A percentile compares a stretch with the other conserved stretches of the same genome.
phyloP scores from a whole-genome alignment of 1,140 invertebrate genomes.

The Eriocheir sinensis region DNA sequence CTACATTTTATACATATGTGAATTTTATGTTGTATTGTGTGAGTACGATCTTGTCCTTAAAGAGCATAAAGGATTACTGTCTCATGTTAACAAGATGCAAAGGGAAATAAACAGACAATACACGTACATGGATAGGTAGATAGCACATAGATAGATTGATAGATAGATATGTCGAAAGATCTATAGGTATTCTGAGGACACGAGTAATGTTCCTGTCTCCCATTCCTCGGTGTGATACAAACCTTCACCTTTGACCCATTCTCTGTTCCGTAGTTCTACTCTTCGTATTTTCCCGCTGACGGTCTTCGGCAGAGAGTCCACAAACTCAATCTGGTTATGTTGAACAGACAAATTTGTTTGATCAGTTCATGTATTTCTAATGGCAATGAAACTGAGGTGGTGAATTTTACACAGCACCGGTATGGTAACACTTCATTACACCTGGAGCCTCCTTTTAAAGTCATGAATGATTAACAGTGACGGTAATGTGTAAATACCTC shows the following conservation, averaged over 20 bases:
- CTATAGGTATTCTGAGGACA: too few species aligned
- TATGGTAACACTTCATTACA: background rate
- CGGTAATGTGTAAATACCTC: background rate
- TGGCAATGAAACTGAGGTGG: background rate
- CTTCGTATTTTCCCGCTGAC: slow-evolving; percentile 67
- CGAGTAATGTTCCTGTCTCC: too few species aligned
- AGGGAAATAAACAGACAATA: too few species aligned
- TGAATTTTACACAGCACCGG: background rate
- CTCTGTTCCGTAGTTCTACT: slow-evolving; percentile 48
- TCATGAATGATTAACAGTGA: background rate
- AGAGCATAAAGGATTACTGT: too few species aligned
- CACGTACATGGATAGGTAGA: too few species aligned
- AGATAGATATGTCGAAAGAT: too few species aligned
- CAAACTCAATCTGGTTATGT: slow-evolving; percentile 61
- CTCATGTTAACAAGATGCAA: too few species aligned
- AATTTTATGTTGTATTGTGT: too few species aligned
- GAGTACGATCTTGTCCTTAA: too few species aligned
- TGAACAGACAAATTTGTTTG: background rate
- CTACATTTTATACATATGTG: too few species aligned
- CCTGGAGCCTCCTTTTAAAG: background rate
- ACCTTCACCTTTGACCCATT: slow-evolving; percentile 18
- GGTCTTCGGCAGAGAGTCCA: slow-evolving; percentile 55
- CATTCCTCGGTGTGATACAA: too few species aligned
- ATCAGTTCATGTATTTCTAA: background rate
- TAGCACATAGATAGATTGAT: too few species aligned